Evolutionary conservation across 2,888 invertebrate genomes (phyloP).

Genomic region (Auanema freiburgensis): DNA sequence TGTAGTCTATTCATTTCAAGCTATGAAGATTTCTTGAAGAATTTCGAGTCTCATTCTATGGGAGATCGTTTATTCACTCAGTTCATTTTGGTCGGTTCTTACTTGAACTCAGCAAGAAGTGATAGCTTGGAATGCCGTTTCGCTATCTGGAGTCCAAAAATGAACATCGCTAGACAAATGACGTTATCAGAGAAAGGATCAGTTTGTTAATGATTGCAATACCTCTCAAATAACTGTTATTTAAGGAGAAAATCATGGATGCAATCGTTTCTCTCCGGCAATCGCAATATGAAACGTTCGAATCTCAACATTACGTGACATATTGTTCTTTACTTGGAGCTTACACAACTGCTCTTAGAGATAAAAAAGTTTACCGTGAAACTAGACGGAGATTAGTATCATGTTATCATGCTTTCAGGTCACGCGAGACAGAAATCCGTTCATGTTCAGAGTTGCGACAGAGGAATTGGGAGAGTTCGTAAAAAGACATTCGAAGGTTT

Average conservation of each 20-base stretch:
- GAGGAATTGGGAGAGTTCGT: constrained; percentile 50
- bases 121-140: constrained; percentile 39
- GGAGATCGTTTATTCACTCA: constrained; percentile 43
- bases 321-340: constrained; percentile 41
- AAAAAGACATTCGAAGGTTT: constrained; percentile 20
- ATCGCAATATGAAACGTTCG: constrained; percentile 3
- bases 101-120: constrained; percentile 30
- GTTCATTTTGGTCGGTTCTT: constrained; percentile 32
- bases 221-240: constrained; percentile 2
- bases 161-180: constrained; percentile 48
- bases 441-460: constrained; percentile 46
- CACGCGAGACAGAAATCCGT: constrained; percentile 43
- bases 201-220: constrained; percentile 16
- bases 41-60: constrained; percentile 49
- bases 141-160: constrained; percentile 46
- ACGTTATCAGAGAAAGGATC: constrained; percentile 23
- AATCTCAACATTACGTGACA: constrained; percentile 42
- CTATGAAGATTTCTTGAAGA: constrained; percentile 50
- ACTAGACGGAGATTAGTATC: neutral
- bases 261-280: neutral
- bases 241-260: neutral
- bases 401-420: constrained; percentile 21
- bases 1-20: constrained; percentile 27
- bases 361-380: constrained; percentile 26
- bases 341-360: constrained; percentile 47